Evolutionary conservation across 2,888 invertebrate species (phyloP).

Genomic region (Thelaira solivaga): DNA sequence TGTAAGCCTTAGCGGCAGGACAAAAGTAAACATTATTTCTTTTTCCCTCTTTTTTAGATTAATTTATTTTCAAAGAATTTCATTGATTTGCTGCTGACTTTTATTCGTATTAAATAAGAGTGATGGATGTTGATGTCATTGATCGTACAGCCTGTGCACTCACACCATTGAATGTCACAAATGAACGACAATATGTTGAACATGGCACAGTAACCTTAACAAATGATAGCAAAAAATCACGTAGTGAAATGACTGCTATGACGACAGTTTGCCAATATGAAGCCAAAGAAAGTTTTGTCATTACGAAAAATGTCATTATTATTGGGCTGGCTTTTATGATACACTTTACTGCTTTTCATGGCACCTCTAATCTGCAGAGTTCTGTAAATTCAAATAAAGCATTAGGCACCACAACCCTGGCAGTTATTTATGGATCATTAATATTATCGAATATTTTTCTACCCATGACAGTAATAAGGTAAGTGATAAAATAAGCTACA

Average conservation of each 20-base stretch:
- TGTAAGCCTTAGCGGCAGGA: too few species aligned
- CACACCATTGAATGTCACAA: slow-evolving; percentile 24
- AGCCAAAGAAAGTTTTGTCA: slow-evolving; percentile 84
- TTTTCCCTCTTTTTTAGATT: slow-evolving; percentile 31
- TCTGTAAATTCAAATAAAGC: slow-evolving; percentile 90
- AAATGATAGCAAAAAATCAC: slow-evolving; percentile 20
- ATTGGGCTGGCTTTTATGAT: slow-evolving; percentile 93
- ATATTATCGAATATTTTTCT: slow-evolving; percentile 93
- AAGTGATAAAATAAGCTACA: slow-evolving; percentile 66
- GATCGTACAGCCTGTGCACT: slow-evolving; percentile 33
- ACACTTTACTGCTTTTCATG: slow-evolving; percentile 94
- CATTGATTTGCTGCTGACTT: background rate
- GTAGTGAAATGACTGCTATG: slow-evolving; percentile 32
- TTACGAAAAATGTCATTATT: slow-evolving; percentile 89
- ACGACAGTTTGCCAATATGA: slow-evolving; percentile 74
- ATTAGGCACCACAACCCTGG: slow-evolving; percentile 89
- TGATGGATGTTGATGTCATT: slow-evolving; percentile 39
- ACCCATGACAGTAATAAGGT: slow-evolving; percentile 90
- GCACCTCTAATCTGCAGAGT: slow-evolving; percentile 89
- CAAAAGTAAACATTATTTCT: too few species aligned
- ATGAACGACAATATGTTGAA: slow-evolving; percentile 6
- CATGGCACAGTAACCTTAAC: slow-evolving; percentile 13
- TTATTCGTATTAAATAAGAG: background rate
- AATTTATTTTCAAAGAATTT: background rate
- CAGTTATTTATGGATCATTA: slow-evolving; percentile 91